Evolutionary conservation across 2,888 invertebrate genomes (phyloP), one percentile per base, ranked within the genome.

Genomic region (Andricus quercusramuli): DNA sequence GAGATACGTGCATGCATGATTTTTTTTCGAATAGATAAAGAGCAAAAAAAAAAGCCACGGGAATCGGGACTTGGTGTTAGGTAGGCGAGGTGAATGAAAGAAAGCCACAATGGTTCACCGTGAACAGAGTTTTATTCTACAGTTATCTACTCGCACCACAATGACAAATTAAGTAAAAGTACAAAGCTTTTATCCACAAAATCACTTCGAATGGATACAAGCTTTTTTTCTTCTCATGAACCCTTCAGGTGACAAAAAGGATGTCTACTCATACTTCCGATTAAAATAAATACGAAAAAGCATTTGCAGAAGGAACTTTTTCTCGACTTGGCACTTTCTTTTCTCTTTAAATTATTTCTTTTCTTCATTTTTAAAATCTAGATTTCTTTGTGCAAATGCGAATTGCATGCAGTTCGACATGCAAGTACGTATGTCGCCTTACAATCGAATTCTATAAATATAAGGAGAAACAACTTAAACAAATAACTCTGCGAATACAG

Each of bases 1-100:
- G 93, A 93, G 84, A 93, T 1, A 94, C 94, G 20, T 94, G 93
- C 0, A 94, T 94, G 74, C 91, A 92, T 90, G 92, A 89, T 0
- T 94, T 94, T 82, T 82, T 37, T 74, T 80, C 81, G 80, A 64
- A 84, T 66, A 82, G 78, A 79, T 81, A 70, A 65, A 80, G 25
- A 83, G 80, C 79, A 59, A 81, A 80, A 37, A 79, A 81, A 77
- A 83, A 86, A 83, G 85, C 83, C 80, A 79, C 79, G 62, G 83
- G 88, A 83, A 81, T 67, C 74, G 80, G 68, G 88, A 87, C 85
- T 83, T 66, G 79, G 80, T 82, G 83, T 84, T 74, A 84, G 83
- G 81, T 85, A 84, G 91, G 86, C 86, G 79, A 88, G 90, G 89
- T 87, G 86, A 90, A 89, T 91, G 90, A 91, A 91, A 91, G 90